These are phyloP conservation scores for Mionectes macconnelli DNA, from an alignment of 2,113 vertebrate genomes.

Conservation along the genomic window DNA sequence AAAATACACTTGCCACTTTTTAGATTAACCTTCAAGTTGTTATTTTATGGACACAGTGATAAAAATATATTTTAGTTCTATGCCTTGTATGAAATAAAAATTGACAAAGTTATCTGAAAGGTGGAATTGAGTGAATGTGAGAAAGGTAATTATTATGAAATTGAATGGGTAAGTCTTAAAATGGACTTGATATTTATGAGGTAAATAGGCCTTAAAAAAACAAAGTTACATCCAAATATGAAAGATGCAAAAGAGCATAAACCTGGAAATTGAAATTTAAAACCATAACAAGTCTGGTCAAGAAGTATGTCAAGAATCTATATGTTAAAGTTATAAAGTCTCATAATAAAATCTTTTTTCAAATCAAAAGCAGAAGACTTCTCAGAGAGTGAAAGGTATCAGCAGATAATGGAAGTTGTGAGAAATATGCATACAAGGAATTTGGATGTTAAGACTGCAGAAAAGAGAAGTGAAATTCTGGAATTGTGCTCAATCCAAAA, in stretches of 20 bases:
- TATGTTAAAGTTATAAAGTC: neutral
- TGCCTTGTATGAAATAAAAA: neutral
- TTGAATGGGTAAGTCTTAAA: neutral
- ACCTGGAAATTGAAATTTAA: neutral
- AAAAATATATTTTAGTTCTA: neutral
- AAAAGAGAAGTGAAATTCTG: neutral
- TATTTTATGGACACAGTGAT: neutral
- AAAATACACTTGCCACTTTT: neutral
- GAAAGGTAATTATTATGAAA: neutral
- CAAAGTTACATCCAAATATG: neutral
- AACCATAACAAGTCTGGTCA: neutral
- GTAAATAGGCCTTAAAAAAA: neutral
- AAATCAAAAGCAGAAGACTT: neutral
- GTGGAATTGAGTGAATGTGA: neutral
- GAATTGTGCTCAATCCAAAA: neutral
- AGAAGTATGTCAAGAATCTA: neutral
- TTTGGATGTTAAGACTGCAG: accelerated
- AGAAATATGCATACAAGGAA: neutral
- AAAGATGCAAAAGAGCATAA: neutral
- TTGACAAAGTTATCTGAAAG: neutral
- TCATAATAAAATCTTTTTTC: neutral
- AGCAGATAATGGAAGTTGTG: neutral
- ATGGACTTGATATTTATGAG: neutral
- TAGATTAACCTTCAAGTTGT: neutral
- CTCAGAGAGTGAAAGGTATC: neutral